phyloP scores from a whole-genome alignment of 2,888 invertebrate species.

The Agrotis exclamationis region DNA sequence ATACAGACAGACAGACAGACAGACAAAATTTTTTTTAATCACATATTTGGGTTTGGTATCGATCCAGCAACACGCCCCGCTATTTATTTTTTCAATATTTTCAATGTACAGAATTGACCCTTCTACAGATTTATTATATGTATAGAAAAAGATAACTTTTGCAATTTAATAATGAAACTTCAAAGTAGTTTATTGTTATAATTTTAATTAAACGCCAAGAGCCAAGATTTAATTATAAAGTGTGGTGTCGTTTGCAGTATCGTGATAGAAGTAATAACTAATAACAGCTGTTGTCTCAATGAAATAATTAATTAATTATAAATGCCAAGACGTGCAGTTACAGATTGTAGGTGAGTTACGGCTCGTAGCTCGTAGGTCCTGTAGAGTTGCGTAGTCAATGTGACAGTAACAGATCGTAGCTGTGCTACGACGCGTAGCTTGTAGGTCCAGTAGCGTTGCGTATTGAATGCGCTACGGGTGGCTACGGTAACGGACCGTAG shows the following conservation, averaged over 20 bases:
- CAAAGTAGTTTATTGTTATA: slow-evolving; percentile 16
- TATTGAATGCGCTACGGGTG: background rate
- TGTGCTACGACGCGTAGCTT: background rate
- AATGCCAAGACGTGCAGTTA: background rate
- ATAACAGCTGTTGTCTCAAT: background rate
- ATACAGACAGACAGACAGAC: no score
- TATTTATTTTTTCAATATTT: no score
- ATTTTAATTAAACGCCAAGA: slow-evolving; percentile 37
- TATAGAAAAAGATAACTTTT: no score
- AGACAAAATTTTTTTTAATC: no score
- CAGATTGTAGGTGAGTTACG: background rate
- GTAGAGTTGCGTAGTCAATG: background rate
- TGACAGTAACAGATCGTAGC: background rate
- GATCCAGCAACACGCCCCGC: no score
- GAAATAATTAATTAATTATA: background rate
- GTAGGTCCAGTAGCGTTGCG: background rate
- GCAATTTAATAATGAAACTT: slow-evolving; percentile 51
- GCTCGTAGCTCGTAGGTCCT: background rate
- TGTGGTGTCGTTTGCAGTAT: background rate
- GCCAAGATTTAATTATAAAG: background rate
- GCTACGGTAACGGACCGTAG: background rate
- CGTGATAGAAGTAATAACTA: background rate
- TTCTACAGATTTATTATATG: no score
- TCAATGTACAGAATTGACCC: no score
- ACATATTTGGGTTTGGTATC: no score